Conservation (phyloP, 2,797 vertebrate species). For the Atherinosoma microstoma region DNA sequence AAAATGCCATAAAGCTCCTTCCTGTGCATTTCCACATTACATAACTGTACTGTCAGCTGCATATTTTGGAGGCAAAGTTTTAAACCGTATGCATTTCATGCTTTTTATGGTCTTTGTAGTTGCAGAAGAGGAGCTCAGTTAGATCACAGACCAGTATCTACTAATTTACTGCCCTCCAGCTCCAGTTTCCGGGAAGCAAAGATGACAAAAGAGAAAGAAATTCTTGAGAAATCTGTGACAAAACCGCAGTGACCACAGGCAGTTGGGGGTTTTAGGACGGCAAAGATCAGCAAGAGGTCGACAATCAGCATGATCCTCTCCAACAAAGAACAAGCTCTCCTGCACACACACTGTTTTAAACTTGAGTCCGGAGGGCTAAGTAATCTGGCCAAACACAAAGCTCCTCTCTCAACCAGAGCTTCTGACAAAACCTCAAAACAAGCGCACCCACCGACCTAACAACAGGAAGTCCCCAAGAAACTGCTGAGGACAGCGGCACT, state of each 20-base stretch:
- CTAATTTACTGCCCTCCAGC: conserved; percentile 3
- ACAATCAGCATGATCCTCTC: conserved; percentile 37
- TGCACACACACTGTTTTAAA: conserved; percentile 25
- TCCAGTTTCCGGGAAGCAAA: conserved; percentile 4
- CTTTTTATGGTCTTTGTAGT: neutral
- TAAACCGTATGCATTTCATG: neutral
- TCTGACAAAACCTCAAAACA: conserved; percentile 64
- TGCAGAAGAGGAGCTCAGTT: neutral
- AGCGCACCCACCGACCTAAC: conserved; percentile 52
- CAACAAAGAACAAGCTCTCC: conserved; percentile 60
- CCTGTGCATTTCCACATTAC: neutral
- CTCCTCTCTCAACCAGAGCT: conserved; percentile 61
- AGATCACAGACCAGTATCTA: neutral
- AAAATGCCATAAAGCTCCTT: neutral
- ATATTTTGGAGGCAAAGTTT: neutral
- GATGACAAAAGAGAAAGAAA: conserved; percentile 18
- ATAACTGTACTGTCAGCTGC: neutral
- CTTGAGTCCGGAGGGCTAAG: conserved; percentile 53
- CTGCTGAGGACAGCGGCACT: conserved; percentile 62
- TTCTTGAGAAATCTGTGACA: conserved; percentile 36
- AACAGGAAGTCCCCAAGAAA: conserved; percentile 69
- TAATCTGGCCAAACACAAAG: conserved; percentile 69
- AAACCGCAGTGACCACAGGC: conserved; percentile 54
- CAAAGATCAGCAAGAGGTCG: conserved; percentile 52
- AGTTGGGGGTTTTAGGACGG: conserved; percentile 48